phyloP scores from a whole-genome alignment of 2,797 vertebrate species.

The Bucorvus abyssinicus region DNA sequence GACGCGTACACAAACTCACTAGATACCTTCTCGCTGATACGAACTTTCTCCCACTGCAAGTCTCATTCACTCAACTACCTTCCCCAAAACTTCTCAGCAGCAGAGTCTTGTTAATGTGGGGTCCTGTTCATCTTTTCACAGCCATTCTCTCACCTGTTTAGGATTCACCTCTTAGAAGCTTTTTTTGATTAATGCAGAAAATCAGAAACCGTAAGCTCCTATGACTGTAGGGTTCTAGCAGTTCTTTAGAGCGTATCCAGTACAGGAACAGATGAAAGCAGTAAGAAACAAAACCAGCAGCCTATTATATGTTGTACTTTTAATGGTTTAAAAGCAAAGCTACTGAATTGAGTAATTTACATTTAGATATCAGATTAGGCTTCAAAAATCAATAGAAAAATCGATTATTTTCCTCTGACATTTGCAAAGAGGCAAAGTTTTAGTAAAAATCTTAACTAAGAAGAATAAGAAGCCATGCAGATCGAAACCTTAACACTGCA shows the following conservation, averaged over 20 bases:
- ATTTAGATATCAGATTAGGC: background rate
- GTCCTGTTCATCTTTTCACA: background rate
- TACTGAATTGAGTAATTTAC: background rate
- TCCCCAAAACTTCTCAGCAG: background rate
- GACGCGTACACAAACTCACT: background rate
- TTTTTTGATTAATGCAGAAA: background rate
- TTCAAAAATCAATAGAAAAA: constrained; percentile 2
- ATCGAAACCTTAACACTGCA: background rate
- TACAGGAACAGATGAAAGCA: background rate
- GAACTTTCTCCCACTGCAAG: background rate
- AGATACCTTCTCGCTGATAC: background rate
- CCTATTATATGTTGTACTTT: background rate
- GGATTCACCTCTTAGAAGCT: background rate
- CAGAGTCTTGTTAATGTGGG: background rate
- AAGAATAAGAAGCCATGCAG: background rate
- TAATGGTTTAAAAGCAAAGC: constrained; percentile 1
- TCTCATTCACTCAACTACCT: background rate
- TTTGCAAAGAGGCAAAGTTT: background rate
- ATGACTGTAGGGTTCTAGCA: background rate
- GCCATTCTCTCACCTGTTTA: background rate
- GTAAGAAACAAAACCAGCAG: background rate
- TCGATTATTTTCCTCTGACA: background rate
- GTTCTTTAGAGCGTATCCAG: background rate
- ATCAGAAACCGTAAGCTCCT: background rate
- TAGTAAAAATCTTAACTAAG: background rate